phyloP scores from a whole-genome alignment of 2,113 vertebrate genomes.

The Nettapus auritus region DNA sequence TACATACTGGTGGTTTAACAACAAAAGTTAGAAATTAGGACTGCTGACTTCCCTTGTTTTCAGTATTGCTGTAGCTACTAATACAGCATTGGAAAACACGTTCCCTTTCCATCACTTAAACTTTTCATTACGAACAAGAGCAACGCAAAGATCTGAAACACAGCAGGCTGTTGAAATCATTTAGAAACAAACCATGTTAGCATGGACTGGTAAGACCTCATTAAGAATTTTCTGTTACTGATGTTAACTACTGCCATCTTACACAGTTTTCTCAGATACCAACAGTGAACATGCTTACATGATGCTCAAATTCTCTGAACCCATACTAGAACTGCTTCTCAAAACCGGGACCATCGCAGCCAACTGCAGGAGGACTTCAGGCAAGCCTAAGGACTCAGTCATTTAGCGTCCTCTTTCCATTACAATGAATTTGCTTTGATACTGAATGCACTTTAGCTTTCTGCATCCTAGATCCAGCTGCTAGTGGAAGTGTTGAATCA shows the following conservation, averaged over 20 bases:
- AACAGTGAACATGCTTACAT: neutral
- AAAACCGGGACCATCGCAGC: neutral
- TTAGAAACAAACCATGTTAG: neutral
- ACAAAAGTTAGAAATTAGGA: neutral
- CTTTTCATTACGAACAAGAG: neutral
- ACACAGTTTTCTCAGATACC: neutral
- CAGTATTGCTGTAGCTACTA: neutral
- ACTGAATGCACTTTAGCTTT: neutral
- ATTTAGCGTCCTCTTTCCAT: neutral
- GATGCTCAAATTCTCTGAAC: neutral
- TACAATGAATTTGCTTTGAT: neutral
- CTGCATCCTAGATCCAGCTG: constrained; percentile 5
- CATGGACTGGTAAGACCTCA: neutral
- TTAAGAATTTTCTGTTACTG: neutral
- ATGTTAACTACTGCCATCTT: constrained; percentile 8
- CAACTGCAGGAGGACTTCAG: constrained; percentile 6
- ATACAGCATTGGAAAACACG: neutral
- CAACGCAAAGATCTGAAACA: neutral
- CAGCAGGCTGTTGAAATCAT: neutral
- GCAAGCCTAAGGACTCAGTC: neutral
- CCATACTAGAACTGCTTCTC: neutral
- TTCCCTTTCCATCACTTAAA: neutral
- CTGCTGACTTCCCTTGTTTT: neutral
- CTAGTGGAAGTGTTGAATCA: constrained; percentile 38
- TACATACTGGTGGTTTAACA: neutral